A percentile compares a stretch with the other conserved stretches of the same genome.
Conservation (phyloP, 1,140 invertebrate genomes). For the Platyura marginata region DNA sequence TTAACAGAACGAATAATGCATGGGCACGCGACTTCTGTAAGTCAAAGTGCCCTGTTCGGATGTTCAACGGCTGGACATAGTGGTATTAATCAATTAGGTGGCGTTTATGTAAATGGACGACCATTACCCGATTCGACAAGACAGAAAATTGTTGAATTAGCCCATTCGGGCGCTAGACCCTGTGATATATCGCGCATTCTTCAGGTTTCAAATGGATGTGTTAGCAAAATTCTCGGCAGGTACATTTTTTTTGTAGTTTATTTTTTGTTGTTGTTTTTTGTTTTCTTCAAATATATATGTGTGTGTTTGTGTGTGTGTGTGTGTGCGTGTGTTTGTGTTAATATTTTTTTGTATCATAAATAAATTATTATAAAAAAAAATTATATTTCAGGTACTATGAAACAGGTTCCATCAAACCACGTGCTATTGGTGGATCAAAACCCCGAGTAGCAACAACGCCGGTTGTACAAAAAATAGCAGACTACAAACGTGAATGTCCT, state of each 20-base stretch:
- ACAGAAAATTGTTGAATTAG: constrained; percentile 94
- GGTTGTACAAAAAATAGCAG: constrained; percentile 85
- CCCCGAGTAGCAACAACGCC: constrained; percentile 88
- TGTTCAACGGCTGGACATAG: constrained; percentile 75
- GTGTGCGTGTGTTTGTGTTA: no score
- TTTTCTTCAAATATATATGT: not conserved
- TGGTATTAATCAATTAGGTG: constrained; percentile 95
- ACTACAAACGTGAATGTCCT: constrained; percentile 91
- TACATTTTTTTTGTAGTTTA: constrained; percentile 26
- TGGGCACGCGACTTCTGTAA: constrained; percentile 22
- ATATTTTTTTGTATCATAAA: no score
- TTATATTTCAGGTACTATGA: constrained; percentile 72
- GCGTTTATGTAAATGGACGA: constrained; percentile 93
- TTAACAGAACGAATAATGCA: constrained; percentile 21
- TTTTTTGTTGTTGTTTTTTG: not conserved
- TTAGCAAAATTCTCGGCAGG: constrained; percentile 89
- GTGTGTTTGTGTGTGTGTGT: no score
- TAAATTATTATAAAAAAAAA: not conserved
- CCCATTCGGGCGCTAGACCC: constrained; percentile 87
- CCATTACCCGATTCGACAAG: constrained; percentile 92
- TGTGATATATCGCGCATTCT: constrained; percentile 97
- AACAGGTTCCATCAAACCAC: constrained; percentile 89
- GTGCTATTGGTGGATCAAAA: constrained; percentile 90
- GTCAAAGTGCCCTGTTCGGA: constrained; percentile 46
- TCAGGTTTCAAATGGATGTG: constrained; percentile 91